Evolutionary conservation across 2,797 vertebrate species (phyloP), one percentile per base, ranked within the genome.

Genomic region (Naso thynnoides): DNA sequence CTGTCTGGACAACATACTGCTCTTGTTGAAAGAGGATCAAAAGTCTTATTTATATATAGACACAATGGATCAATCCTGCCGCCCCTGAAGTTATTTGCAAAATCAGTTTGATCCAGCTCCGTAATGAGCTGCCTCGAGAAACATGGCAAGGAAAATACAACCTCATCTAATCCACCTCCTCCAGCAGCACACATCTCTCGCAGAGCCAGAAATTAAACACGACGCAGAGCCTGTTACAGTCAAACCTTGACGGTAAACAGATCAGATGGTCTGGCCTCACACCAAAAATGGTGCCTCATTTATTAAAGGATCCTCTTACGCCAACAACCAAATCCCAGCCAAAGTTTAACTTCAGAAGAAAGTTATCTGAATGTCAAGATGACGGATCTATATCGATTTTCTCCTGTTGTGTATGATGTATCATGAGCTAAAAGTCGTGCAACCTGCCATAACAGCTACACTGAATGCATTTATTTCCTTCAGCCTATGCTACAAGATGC

Each of bases 221-320:
- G 84, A 89, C 72, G 10, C 74, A 80, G 81, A 83, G 79, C 29
- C 75, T 52, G 59, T 63, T 81, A 58, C 61, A 75, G 76, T 69
- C 76, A 48, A 55, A 73, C 67, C 73, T 80, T 87, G 89, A 92
- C 81, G 81, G 64, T 86, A 71, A 90, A 91, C 91, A 92, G 90
- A 91, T 82, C 85, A 61, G 78, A 73, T 61, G 60, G 16, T 77
- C 78, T 89, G 89, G 78, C 80, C 78, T 86, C 74, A 79, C 72
- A 86, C 77, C 84, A 86, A 81, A 76, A 47, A 72, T 56, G 38
- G 56, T 82, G 70, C 79, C 73, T 88, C 83, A 72, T 90, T 82
- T 86, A 87, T 89, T 78, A 83, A 81, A 86, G 66, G 64, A 73
- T 82, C 73, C 55, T 86, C 76, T 82, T 75, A 83, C 41, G 48